Percentiles rank a stretch among this genome's conserved stretches.
phyloP scores from a whole-genome alignment of 2,113 vertebrate genomes.

The Dicaeum eximium region DNA sequence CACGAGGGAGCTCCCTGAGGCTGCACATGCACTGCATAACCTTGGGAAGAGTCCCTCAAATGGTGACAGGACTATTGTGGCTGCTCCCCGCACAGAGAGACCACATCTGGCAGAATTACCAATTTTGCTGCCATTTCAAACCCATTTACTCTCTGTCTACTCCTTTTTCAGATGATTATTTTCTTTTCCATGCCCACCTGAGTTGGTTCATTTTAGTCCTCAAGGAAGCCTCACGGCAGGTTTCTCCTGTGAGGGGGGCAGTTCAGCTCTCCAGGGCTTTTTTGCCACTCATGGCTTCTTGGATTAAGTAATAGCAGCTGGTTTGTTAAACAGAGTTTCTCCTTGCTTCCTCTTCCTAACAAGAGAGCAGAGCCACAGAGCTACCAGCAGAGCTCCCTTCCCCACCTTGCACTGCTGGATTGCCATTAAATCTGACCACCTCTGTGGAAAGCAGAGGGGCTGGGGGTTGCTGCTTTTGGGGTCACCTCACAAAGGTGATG shows the following conservation, averaged over 20 bases:
- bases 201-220: background rate
- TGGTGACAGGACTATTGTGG: background rate
- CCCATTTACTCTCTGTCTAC: background rate
- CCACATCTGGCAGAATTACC: background rate
- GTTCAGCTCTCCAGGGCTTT: background rate
- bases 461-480: background rate
- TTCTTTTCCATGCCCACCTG: background rate
- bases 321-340: background rate
- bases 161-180: background rate
- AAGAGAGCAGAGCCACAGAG: background rate
- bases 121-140: background rate
- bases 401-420: rapidly evolving
- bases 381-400: background rate
- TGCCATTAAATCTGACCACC: no score
- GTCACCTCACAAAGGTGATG: rapidly evolving
- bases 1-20: background rate
- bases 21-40: background rate
- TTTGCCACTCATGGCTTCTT: background rate
- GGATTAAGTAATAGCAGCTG: background rate
- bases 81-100: background rate
- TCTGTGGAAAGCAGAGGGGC: no score
- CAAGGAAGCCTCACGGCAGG: background rate
- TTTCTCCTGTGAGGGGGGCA: background rate
- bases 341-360: background rate
- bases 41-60: background rate